Evolutionary conservation across 2,797 vertebrate species (phyloP).

Genomic region (Cichlasoma orientale): DNA sequence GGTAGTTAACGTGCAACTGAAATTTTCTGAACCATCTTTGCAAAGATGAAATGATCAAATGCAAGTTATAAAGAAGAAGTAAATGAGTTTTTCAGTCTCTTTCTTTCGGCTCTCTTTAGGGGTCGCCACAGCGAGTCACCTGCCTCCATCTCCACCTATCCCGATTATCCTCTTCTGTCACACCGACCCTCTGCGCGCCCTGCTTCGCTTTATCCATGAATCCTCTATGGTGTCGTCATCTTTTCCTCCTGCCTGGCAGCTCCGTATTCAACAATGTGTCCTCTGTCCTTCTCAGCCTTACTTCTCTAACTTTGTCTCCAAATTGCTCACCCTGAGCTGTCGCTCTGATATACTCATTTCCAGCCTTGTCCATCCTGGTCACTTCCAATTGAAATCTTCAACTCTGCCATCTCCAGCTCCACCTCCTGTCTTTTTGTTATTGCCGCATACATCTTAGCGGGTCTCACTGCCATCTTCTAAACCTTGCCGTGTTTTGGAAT

Average conservation of each 20-base stretch:
- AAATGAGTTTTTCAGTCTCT: neutral
- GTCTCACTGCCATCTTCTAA: accelerated
- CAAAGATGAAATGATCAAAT: neutral
- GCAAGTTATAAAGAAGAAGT: neutral
- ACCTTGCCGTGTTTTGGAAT: neutral
- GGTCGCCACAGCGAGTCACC: no score
- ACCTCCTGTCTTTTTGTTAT: neutral
- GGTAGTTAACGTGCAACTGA: neutral
- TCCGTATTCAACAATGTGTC: neutral
- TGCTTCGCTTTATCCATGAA: neutral
- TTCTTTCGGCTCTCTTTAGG: neutral
- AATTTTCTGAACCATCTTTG: neutral
- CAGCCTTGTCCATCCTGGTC: no score
- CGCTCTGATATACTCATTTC: neutral
- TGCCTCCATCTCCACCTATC: neutral
- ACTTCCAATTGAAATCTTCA: no score
- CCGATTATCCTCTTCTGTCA: no score
- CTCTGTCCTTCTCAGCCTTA: neutral
- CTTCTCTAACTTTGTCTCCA: neutral
- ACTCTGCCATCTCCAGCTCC: no score
- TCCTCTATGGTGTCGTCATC: neutral
- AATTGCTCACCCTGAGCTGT: neutral
- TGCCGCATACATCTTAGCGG: neutral
- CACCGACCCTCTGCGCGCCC: no score
- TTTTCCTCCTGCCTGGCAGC: neutral